A percentile compares a stretch with the other conserved stretches of the same genome.
Conservation (phyloP, 2,797 vertebrate genomes). For the Dicrostonyx torquatus region DNA sequence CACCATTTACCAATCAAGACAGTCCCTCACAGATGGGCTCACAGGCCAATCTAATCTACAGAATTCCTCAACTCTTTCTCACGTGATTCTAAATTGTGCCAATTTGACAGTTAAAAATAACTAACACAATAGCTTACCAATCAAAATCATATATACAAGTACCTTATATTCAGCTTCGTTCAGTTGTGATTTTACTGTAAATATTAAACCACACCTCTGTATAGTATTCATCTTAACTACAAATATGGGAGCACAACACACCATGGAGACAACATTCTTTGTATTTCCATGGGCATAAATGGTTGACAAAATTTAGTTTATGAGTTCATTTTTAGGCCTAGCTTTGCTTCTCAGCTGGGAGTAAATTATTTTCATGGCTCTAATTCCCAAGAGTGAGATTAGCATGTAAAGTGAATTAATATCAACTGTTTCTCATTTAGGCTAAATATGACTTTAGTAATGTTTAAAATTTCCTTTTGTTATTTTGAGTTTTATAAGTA, state of each 20-base stretch:
- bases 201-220: background rate
- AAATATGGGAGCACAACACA: background rate
- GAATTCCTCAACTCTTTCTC: background rate
- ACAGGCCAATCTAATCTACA: background rate
- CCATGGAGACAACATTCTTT: background rate
- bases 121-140: background rate
- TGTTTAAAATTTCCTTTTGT: conserved; percentile 31
- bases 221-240: background rate
- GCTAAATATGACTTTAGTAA: background rate
- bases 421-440: background rate
- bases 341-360: background rate
- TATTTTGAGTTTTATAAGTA: background rate
- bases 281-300: background rate
- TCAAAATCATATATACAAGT: background rate
- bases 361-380: background rate
- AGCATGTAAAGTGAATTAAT: background rate
- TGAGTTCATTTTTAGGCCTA: background rate
- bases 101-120: background rate
- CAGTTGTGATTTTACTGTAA: background rate
- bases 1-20: background rate
- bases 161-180: background rate
- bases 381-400: background rate
- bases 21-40: background rate
- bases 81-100: background rate
- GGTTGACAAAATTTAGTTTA: background rate